phyloP scores from a whole-genome alignment of 2,888 invertebrate genomes.

The Scrobipalpa costella region DNA sequence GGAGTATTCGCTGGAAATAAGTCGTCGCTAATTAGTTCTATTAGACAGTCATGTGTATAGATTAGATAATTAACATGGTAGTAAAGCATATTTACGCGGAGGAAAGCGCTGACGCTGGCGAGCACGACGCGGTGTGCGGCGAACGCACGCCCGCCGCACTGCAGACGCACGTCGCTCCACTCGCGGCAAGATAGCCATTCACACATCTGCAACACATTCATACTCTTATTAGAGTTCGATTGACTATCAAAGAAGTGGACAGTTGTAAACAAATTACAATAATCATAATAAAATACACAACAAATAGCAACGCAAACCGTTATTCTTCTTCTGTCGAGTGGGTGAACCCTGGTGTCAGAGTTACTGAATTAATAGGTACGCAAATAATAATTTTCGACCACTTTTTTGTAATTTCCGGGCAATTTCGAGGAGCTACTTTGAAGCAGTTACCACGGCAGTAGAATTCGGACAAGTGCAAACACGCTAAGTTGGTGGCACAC shows the following conservation, averaged over 20 bases:
- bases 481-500: constrained; percentile 62
- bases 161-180: constrained; percentile 84
- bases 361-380: not conserved
- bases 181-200: constrained; percentile 64
- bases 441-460: constrained; percentile 44
- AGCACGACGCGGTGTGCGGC: constrained; percentile 85
- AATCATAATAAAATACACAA: constrained; percentile 35
- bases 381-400: not conserved
- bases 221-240: not conserved
- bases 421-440: constrained; percentile 47
- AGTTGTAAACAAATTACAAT: not conserved
- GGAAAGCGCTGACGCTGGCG: constrained; percentile 85
- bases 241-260: not conserved
- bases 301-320: not conserved
- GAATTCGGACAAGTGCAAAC: constrained; percentile 53
- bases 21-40: constrained; percentile 31
- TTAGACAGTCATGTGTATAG: constrained; percentile 12
- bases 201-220: constrained; percentile 54
- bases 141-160: constrained; percentile 83
- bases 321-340: no score
- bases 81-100: constrained; percentile 74
- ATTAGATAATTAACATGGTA: constrained; percentile 23
- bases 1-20: constrained; percentile 57
- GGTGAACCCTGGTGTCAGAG: no score
- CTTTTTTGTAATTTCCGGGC: constrained; percentile 48